Evolutionary conservation across 2,888 invertebrate species (phyloP).

Genomic region (Phengaris arion): DNA sequence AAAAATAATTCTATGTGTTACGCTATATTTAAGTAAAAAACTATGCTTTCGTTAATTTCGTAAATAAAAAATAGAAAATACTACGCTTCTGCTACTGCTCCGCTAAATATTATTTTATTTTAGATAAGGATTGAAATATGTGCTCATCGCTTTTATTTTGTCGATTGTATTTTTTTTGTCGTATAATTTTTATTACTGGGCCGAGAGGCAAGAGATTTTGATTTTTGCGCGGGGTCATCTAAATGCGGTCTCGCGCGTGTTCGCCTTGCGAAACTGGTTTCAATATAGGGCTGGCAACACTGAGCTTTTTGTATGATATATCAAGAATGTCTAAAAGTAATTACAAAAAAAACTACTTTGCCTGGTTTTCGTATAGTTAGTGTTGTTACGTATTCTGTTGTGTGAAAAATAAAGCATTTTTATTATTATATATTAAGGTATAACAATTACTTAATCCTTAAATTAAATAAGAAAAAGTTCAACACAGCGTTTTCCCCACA

Average conservation of each 20-base stretch:
- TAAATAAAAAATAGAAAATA: no score
- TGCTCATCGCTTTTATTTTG: neutral
- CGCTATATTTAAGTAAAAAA: no score
- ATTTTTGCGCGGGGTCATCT: slow-evolving; percentile 24
- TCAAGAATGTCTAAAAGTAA: neutral
- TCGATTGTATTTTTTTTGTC: neutral
- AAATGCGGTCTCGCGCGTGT: slow-evolving; percentile 33
- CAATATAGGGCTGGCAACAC: slow-evolving; percentile 38
- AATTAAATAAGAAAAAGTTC: no score
- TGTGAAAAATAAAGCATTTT: no score
- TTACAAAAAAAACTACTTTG: neutral
- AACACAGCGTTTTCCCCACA: no score
- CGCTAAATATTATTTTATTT: neutral
- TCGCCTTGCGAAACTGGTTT: slow-evolving; percentile 61
- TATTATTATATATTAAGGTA: no score
- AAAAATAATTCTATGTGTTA: no score
- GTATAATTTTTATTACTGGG: neutral
- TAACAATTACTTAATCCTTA: no score
- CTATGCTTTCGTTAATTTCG: no score
- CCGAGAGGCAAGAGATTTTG: neutral
- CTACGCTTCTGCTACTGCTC: no score
- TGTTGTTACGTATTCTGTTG: no score
- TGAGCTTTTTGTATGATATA: neutral
- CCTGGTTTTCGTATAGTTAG: no score
- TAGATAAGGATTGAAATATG: neutral